Percentiles rank a stretch among this genome's conserved stretches.
These are phyloP conservation scores for Nipponia nippon DNA, from an alignment of 2,113 vertebrate genomes.

Conservation along the genomic window DNA sequence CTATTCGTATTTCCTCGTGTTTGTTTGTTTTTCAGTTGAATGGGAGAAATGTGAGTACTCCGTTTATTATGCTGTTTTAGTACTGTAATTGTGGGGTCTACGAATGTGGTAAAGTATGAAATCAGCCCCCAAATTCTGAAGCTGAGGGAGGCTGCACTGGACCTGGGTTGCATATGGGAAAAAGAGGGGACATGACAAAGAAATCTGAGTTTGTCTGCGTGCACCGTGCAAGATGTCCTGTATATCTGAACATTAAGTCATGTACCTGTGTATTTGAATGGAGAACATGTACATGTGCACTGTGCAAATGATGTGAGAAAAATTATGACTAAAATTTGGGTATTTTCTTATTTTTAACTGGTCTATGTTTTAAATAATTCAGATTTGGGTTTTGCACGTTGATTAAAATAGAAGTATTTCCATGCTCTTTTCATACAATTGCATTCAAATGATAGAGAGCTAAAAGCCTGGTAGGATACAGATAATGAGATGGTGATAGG, in stretches of 20 bases:
- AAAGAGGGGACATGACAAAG: not conserved
- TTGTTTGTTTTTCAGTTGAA: slow-evolving; percentile 1
- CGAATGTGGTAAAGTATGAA: not conserved
- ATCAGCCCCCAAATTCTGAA: not conserved
- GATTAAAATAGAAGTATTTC: not conserved
- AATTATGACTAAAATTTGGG: not conserved
- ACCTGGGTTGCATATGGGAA: not conserved
- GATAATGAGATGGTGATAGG: not conserved
- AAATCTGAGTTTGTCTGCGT: not conserved
- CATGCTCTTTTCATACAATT: not conserved
- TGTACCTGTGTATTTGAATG: not conserved
- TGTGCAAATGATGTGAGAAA: not conserved
- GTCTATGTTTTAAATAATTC: not conserved
- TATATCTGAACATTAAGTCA: not conserved
- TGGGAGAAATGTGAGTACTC: not conserved
- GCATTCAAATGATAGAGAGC: not conserved
- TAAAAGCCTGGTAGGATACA: not conserved
- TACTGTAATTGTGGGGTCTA: not conserved
- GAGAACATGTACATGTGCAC: not conserved
- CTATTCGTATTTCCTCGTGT: not conserved
- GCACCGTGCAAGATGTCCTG: not conserved
- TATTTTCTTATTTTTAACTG: not conserved
- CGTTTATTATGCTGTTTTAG: not conserved
- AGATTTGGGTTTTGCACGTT: not conserved
- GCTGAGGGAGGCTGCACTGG: not conserved